Evolutionary conservation across 2,113 vertebrate species (phyloP), one percentile per base, ranked within the genome.

Genomic region (Ceyx melanurus): DNA sequence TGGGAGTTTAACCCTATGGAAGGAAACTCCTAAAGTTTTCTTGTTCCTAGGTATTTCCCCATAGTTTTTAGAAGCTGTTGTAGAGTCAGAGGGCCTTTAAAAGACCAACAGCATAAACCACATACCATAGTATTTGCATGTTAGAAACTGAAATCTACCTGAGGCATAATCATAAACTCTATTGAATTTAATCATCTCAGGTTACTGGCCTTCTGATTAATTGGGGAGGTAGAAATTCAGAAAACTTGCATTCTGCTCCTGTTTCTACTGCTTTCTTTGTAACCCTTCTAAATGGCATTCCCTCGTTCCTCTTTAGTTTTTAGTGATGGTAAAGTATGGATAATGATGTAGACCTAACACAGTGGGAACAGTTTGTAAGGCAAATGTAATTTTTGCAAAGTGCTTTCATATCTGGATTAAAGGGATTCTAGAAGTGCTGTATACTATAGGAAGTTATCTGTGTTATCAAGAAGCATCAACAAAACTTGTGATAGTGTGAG

Each of bases 101-200:
- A 66, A 74, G 29, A 15, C 37, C 33, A n/a, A 0, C 37, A 85
- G 51, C 22, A 40, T 76, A 56, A 85, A 62, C 19, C 21, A 48
- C 15, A 28, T 21, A 5, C 8, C 0, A 0, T 11, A 61, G 21
- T 29, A 48, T 86, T 80, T 86, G 9, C 31, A 14, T 11, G 6
- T 60, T 53, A 78, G 25, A 84, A 82, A 40, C 26, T 5, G 11
- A 78, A 53, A 46, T 37, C 57, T 74, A 8, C 18, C 40, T 45
- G 31, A 65, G 25, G 54, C 19, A 12, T 33, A 51, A 64, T 43
- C 28, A 18, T 82, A 67, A 75, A 28, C 62, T 76, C n/a, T 75
- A 15, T 20, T 82, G 68, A 77, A 68, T 88, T 83, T 86, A 13
- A 25, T 53, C 6, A 3, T 54, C 65, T 82, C 31, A 6, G 42